These are phyloP conservation scores for Homarus americanus DNA, from an alignment of 1,140 invertebrate genomes.

Conservation along the genomic window DNA sequence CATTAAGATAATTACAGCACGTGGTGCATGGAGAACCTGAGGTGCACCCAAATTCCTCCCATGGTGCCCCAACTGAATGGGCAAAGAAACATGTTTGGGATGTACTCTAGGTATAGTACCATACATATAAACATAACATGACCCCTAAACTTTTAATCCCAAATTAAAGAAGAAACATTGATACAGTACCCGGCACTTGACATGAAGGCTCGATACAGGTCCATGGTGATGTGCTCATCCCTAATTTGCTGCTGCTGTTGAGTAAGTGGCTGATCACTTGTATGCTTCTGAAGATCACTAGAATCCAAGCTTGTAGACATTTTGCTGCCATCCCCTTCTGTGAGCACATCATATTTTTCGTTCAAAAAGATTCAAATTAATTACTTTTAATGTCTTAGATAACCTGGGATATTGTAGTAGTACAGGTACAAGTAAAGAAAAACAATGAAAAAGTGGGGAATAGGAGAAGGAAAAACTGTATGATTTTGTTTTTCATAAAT, in stretches of 20 bases:
- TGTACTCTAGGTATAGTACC: too few species aligned
- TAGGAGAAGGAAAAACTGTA: neutral
- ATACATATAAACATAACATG: too few species aligned
- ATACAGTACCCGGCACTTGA: constrained; percentile 76
- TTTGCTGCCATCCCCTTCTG: constrained; percentile 53
- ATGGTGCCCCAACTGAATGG: too few species aligned
- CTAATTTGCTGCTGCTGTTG: constrained; percentile 67
- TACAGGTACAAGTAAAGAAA: too few species aligned
- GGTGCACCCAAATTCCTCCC: too few species aligned
- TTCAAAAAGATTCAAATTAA: neutral
- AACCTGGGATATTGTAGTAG: neutral
- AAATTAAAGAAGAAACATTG: neutral
- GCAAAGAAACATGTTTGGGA: too few species aligned
- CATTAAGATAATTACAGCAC: too few species aligned
- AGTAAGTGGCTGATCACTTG: constrained; percentile 15
- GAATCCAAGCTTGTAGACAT: constrained; percentile 66
- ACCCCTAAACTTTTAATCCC: too few species aligned
- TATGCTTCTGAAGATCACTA: constrained; percentile 52
- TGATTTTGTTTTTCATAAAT: too few species aligned
- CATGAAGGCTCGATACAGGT: constrained; percentile 77
- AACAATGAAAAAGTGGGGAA: too few species aligned
- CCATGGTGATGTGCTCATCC: constrained; percentile 77
- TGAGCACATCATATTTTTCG: too few species aligned
- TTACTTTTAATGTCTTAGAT: neutral
- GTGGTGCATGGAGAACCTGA: too few species aligned